phyloP scores from a whole-genome alignment of 2,797 vertebrate genomes.

The Intellagama lesueurii region DNA sequence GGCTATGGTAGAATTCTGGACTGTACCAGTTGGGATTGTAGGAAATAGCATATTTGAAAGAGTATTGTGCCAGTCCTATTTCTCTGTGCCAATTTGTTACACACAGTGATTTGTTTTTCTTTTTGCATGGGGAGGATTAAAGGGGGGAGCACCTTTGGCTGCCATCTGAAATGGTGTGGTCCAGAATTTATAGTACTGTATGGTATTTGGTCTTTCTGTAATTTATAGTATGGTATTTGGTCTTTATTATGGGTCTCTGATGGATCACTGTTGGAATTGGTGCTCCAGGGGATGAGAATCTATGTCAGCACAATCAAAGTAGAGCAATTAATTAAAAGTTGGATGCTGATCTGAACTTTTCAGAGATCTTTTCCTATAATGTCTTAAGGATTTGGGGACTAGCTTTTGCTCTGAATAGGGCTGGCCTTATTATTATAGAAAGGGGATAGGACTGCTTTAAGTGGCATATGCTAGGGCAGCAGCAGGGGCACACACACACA shows the following conservation, averaged over 20 bases:
- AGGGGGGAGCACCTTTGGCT: not conserved
- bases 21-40: not conserved
- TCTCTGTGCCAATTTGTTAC: not conserved
- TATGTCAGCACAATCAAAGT: not conserved
- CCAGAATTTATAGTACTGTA: constrained; percentile 5
- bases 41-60: accelerated
- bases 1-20: not conserved
- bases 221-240: not conserved
- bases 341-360: constrained; percentile 23
- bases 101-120: not conserved
- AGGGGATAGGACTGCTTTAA: not conserved
- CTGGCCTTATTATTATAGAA: not conserved
- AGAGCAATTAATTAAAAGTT: not conserved
- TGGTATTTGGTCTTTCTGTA: not conserved
- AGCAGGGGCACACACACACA: not conserved
- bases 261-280: not conserved
- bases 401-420: not conserved
- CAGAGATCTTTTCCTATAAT: constrained; percentile 6
- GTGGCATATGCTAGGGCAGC: not conserved
- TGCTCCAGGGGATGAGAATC: not conserved
- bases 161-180: not conserved
- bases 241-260: not conserved
- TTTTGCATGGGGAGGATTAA: not conserved
- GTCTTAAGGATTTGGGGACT: not conserved
- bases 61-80: not conserved